Percentiles rank a stretch among this genome's conserved stretches.
Evolutionary conservation across 2,888 invertebrate genomes (phyloP).

Genomic region (Dione juno): DNA sequence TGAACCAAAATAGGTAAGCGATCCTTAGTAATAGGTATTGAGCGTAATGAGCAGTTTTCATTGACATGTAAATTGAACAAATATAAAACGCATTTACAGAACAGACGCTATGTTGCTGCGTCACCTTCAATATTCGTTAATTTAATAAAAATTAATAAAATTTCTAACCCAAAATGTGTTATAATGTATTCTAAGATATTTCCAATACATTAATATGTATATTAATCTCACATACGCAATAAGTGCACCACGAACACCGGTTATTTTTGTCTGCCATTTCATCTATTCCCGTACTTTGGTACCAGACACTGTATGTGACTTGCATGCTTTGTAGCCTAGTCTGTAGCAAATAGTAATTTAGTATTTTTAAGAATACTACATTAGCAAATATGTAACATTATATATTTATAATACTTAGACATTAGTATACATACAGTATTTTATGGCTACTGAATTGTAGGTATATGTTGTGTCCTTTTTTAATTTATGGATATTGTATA

Average conservation of each 20-base stretch:
- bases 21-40: no score
- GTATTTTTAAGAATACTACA: neutral
- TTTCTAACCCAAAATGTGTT: neutral
- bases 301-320: slow-evolving; percentile 50
- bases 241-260: slow-evolving; percentile 44
- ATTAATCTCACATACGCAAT: slow-evolving; percentile 40
- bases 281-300: slow-evolving; percentile 57
- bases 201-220: slow-evolving; percentile 16
- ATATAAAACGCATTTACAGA: no score
- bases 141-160: neutral
- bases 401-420: no score
- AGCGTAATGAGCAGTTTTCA: no score
- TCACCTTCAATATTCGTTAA: no score
- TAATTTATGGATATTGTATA: neutral
- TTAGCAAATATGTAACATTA: no score
- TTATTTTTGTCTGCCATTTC: slow-evolving; percentile 63
- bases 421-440: no score
- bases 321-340: slow-evolving; percentile 16
- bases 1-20: no score
- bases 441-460: no score
- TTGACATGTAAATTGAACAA: no score
- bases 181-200: neutral
- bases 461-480: neutral
- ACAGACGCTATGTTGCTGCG: no score
- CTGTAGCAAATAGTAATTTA: slow-evolving; percentile 8